These are phyloP conservation scores for Lophura nycthemera DNA, from an alignment of 2,113 vertebrate species.

Conservation along the genomic window DNA sequence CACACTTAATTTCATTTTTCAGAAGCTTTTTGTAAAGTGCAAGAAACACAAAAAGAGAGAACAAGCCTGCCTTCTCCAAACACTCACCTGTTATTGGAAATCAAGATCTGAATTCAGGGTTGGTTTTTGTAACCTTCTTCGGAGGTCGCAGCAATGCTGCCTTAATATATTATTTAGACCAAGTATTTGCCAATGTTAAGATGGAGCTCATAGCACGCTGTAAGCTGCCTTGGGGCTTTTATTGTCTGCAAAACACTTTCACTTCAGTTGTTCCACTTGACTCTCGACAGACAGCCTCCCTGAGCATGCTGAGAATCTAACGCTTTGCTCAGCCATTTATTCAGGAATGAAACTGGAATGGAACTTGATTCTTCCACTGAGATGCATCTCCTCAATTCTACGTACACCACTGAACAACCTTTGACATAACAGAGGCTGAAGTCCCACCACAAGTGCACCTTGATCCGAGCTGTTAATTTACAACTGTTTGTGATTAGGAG, in stretches of 20 bases:
- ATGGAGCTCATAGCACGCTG: accelerated
- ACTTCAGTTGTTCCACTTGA: not conserved
- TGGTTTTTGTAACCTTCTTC: not conserved
- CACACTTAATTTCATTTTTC: not conserved
- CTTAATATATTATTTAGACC: not conserved
- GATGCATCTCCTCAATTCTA: not conserved
- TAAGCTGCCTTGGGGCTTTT: not conserved
- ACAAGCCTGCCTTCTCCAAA: not conserved
- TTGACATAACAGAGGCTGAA: not conserved
- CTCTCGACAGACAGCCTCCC: not conserved
- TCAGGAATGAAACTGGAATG: not conserved
- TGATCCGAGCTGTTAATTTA: not conserved
- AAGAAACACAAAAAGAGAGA: not conserved
- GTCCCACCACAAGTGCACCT: not conserved
- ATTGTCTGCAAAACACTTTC: not conserved
- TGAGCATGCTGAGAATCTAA: not conserved
- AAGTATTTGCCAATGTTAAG: not conserved
- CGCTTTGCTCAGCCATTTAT: not conserved
- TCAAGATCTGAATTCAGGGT: not conserved
- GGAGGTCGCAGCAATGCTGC: not conserved
- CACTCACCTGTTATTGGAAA: not conserved
- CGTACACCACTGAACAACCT: not conserved
- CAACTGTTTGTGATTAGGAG: not conserved
- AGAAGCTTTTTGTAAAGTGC: not conserved
- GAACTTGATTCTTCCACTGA: not conserved